phyloP scores from a whole-genome alignment of 2,888 invertebrate genomes.

The Microdon myrmicae region DNA sequence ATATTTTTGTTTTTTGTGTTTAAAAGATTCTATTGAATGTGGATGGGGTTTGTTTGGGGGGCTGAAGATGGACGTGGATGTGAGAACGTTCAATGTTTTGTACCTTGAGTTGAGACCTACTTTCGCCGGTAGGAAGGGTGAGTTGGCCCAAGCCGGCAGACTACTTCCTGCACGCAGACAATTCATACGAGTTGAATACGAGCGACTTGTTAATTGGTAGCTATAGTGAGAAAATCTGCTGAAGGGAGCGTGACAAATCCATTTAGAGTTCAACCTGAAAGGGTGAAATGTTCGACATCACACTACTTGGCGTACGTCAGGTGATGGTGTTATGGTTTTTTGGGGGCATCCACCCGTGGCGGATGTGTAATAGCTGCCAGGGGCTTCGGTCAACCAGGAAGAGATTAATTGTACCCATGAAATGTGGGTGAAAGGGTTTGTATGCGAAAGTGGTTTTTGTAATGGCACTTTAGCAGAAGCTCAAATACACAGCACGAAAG shows the following conservation, averaged over 20 bases:
- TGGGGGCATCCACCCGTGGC: conserved; percentile 1
- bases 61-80: conserved; percentile 1
- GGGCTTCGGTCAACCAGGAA: conserved; percentile 10
- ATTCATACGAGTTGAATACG: conserved; percentile 14
- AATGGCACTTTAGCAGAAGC: too few relatives aligned
- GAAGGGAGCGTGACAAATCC: conserved; percentile 12
- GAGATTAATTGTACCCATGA: conserved; percentile 17
- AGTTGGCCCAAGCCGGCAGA: conserved; percentile 13
- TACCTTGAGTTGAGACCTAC: conserved; percentile 12
- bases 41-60: conserved; percentile 14
- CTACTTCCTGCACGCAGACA: conserved; percentile 33
- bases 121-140: not conserved
- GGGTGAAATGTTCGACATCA: conserved; percentile 9
- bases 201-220: conserved; percentile 12
- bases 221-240: not conserved
- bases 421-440: too few relatives aligned
- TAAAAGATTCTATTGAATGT: not conserved
- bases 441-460: too few relatives aligned
- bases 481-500: too few relatives aligned
- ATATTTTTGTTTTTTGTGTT: not conserved
- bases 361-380: not conserved
- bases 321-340: not conserved
- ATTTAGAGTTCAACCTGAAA: conserved; percentile 33
- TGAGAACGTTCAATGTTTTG: conserved; percentile 10
- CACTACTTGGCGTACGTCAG: conserved; percentile 7